Conservation (phyloP, 53 echinoderm and acorn worm species). For the Apostichopus leukothele region DNA sequence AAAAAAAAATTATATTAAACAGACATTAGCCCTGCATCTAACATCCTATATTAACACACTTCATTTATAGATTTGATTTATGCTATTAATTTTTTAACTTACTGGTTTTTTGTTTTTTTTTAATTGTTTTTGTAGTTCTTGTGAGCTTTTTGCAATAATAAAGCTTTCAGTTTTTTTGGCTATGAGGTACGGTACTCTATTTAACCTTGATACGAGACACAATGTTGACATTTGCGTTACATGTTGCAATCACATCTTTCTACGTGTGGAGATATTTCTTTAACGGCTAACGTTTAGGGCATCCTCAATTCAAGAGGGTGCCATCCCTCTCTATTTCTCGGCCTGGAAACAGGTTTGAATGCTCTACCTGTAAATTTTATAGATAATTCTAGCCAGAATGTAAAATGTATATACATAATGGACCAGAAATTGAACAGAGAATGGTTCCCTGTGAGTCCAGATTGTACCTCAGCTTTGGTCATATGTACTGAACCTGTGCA, state of each 20-base stretch:
- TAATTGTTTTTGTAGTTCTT: not conserved
- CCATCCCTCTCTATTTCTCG: too few relatives aligned
- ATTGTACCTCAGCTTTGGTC: too few relatives aligned
- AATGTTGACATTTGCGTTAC: slow-evolving; percentile 1
- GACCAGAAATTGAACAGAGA: too few relatives aligned
- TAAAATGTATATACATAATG: too few relatives aligned
- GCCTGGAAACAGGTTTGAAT: not conserved
- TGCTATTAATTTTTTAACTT: not conserved
- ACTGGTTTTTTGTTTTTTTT: not conserved
- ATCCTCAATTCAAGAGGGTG: too few relatives aligned
- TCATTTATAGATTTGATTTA: not conserved
- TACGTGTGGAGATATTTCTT: not conserved
- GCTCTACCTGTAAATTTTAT: not conserved
- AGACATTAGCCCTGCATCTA: not conserved
- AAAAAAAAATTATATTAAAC: not conserved
- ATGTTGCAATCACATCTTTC: not conserved
- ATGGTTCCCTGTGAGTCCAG: too few relatives aligned
- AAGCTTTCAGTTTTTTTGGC: not conserved
- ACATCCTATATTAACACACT: slow-evolving; percentile 11
- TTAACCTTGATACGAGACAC: not conserved
- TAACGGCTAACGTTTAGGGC: too few relatives aligned
- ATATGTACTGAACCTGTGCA: too few relatives aligned
- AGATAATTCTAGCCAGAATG: too few relatives aligned
- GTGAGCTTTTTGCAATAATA: slow-evolving; percentile 9
- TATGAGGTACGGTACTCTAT: not conserved